Evolutionary conservation across 2,888 invertebrate species (phyloP), one percentile per base, ranked within the genome.

Genomic region (Encarsia formosa): DNA sequence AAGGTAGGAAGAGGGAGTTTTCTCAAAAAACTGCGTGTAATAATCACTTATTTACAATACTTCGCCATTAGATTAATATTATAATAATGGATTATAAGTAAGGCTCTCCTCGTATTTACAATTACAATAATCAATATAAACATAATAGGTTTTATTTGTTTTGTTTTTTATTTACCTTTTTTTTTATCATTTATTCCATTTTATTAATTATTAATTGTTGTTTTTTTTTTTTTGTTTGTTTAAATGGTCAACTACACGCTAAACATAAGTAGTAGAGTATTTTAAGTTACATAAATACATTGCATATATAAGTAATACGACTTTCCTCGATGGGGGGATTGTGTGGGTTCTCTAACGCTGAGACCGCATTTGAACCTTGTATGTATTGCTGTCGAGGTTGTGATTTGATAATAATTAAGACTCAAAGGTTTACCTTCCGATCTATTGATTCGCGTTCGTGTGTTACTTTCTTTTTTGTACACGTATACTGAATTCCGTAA

Each of bases 71-170:
- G 45, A 45, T 55, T 55, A 52, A 49, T 45, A 43, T 18, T 8
- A 38, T 38, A 8, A n/a, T n/a, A n/a, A n/a, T 51, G 54, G 40
- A 42, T 55, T 51, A 52, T 49, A n/a, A 49, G 52, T 56, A 56
- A 52, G 56, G 56, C 56, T 56, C 49, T 56, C 56, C 49, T 52
- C 56, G 56, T 56, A 56, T 56, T 56, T 56, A 56, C 56, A 56
- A 56, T 56, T 45, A 49, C 44, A 52, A 46, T 38, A 49, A 48
- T 38, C 8, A 13, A 8, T 55, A 55, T 55, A 46, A 54, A 54
- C 54, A 54, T 47, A 54, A 54, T 54, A 51, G 47, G n/a, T n/a
- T n/a, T n/a, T n/a, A n/a, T n/a, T n/a, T n/a, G n/a, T n/a, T n/a
- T n/a, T n/a, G n/a, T n/a, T n/a, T n/a, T n/a, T n/a, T n/a, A n/a